Base-by-base conservation (phyloP, 92 coral and sea anemone genomes). In the Zoanthus sansibaricus region DNA sequence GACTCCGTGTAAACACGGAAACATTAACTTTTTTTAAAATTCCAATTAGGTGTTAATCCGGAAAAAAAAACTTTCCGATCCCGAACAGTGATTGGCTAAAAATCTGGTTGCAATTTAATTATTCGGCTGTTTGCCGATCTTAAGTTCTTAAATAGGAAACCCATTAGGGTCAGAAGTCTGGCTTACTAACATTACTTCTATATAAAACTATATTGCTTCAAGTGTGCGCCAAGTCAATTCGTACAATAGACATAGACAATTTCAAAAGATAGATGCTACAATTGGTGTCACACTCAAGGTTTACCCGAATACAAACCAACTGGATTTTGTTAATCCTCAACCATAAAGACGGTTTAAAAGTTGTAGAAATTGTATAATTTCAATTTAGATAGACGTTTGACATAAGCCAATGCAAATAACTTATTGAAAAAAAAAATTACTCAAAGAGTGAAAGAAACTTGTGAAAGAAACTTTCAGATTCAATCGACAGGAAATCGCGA, bases 31-130 rank as follows among this genome's bases (percentile, higher is more conserved):
- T 49, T 30, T 30, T 44, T 17, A 16, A 33, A 61, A 62, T 11
- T 64, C 4, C 42, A 37, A 37, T 37, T 37, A 37, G 42, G 71
- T 79, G 49, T 20, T 20, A 44, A 13, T 9, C 16, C 73, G 58
- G n/a, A 20, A 64, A 7, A 44, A 20, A 64, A 7, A 62, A n/a
- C 73, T n/a, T 62, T 17, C 72, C 46, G 42, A 79, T 62, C 8
- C 58, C 46, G 42, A 79, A 61, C 37, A 3, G 54, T 33, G 84
- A 79, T 79, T 79, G 72, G 84, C 45, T 45, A 16, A 79, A 61
- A 79, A 58, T 12, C 17, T 49, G 32, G 17, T 44, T 37, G 55
- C 32, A 45, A 62, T 79, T 62, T 61, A 4, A 3, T n/a, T 25
- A 25, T 25, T 25, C 25, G 25, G 25, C 37, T 79, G 84, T 79